Evolutionary conservation across 2,113 vertebrate genomes (phyloP), one percentile per base, ranked within the genome.

Genomic region (Tamias sibiricus): DNA sequence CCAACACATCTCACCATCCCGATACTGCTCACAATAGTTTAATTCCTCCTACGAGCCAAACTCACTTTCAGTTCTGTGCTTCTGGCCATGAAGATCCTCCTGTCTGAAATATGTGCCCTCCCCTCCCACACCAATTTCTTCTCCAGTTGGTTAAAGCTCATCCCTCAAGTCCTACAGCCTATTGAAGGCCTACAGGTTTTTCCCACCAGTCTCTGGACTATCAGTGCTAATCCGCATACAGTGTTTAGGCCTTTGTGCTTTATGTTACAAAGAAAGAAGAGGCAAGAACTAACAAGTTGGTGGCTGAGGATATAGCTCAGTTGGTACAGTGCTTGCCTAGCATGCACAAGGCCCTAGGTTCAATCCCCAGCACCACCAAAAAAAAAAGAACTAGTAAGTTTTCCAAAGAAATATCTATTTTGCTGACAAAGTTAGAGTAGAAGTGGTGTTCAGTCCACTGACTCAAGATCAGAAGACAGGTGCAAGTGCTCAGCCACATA

Each of bases 261-360:
- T 17, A n/a, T 37, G 37, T 85, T 80, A 52, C 49, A 93, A 95
- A 59, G 49, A 87, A 85, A 95, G 24, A 77, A 90, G 42, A 13
- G 12, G 7, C 64, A 49, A 42, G 59, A 35, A 57, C 57, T 59
- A 54, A 69, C n/a, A 90, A 47, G 47, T 47, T 47, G 47, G 47
- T 8, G 47, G 12, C 47, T 49, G 47, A 2, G 47, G 13, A 49
- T 12, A 13, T 49, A 49, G 47, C 47, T 49, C 47, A 49, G 47
- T 13, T 49, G 47, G 47, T 49, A 49, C 10, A 49, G 47, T 49
- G 47, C 47, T 49, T 49, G 47, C 47, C 47, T 49, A 49, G 47
- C 12, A 49, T 49, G 10, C 47, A 49, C 13, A 49, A 49, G 47
- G 47, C 47, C 47, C 47, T 49, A 12, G 11, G 47, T 49, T 49